Evolutionary conservation across 2,113 vertebrate genomes (phyloP).

Genomic region (Chinchilla lanigera): DNA sequence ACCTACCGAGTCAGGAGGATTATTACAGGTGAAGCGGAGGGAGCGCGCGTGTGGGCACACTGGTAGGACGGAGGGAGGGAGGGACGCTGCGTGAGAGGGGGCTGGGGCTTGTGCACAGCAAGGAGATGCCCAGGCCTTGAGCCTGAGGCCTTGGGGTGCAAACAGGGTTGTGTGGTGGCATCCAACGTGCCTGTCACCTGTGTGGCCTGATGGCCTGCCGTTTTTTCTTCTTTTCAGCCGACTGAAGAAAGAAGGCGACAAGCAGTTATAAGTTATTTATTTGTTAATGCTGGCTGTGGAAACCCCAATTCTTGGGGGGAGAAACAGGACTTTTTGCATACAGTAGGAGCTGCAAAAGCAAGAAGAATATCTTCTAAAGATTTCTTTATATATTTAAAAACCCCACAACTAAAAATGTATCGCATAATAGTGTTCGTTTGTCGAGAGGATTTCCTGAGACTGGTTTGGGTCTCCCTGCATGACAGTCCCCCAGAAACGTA

Average conservation of each 20-base stretch:
- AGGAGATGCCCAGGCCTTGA: neutral
- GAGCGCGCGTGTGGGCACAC: neutral
- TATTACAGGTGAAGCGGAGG: slow-evolving; percentile 93
- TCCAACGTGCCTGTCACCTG: neutral
- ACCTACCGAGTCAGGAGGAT: slow-evolving; percentile 97
- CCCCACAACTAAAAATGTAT: slow-evolving; percentile 86
- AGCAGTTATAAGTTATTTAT: slow-evolving; percentile 96
- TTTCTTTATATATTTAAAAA: slow-evolving; percentile 88
- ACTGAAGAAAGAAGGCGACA: slow-evolving; percentile 99
- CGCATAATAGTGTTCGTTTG: slow-evolving; percentile 90
- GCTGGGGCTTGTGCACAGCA: neutral
- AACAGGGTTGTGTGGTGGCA: neutral
- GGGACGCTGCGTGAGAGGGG: too few species aligned
- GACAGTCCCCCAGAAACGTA: slow-evolving; percentile 89
- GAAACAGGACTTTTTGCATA: slow-evolving; percentile 90
- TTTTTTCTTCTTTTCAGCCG: slow-evolving; percentile 89
- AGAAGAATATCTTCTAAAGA: slow-evolving; percentile 91
- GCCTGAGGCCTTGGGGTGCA: neutral
- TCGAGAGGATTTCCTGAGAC: slow-evolving; percentile 93
- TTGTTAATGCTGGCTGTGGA: slow-evolving; percentile 89
- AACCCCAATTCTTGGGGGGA: slow-evolving; percentile 88
- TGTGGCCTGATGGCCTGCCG: neutral
- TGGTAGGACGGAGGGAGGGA: too few species aligned
- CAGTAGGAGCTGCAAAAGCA: slow-evolving; percentile 88
- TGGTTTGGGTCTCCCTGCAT: slow-evolving; percentile 95